Conservation (phyloP, 2,888 invertebrate genomes). For the Drosophila austrosaltans region DNA sequence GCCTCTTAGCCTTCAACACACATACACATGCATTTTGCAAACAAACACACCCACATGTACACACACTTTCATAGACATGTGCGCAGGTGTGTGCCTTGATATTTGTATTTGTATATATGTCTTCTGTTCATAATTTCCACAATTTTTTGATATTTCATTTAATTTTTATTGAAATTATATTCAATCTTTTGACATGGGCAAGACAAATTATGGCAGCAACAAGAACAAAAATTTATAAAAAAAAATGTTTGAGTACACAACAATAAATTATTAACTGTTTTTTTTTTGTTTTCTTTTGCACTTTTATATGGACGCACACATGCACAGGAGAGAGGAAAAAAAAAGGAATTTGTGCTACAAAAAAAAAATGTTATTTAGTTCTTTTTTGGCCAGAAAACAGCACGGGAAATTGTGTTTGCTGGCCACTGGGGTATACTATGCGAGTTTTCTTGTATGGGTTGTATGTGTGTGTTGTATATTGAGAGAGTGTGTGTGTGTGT, state of each 20-base stretch:
- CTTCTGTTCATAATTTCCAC: constrained; percentile 55
- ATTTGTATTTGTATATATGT: constrained; percentile 60
- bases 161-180: background rate
- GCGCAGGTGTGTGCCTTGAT: constrained; percentile 76
- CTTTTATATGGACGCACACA: constrained; percentile 1
- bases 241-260: constrained; percentile 8
- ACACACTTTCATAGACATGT: constrained; percentile 57
- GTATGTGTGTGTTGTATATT: constrained; percentile 27
- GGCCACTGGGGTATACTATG: constrained; percentile 38
- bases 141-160: background rate
- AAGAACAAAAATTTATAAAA: constrained; percentile 21
- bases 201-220: background rate
- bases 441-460: constrained; percentile 23
- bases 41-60: constrained; percentile 29
- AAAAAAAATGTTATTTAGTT: constrained; percentile 21
- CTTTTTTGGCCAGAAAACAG: constrained; percentile 45
- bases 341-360: constrained; percentile 30
- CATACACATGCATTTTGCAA: constrained; percentile 44
- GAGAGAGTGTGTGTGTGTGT: constrained; percentile 39
- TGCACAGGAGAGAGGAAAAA: constrained; percentile 6
- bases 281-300: background rate
- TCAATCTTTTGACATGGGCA: constrained; percentile 28
- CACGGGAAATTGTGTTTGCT: constrained; percentile 71
- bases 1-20: constrained; percentile 72
- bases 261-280: background rate